phyloP scores from a whole-genome alignment of 2,797 vertebrate species.

The Craterocephalus amniculus region DNA sequence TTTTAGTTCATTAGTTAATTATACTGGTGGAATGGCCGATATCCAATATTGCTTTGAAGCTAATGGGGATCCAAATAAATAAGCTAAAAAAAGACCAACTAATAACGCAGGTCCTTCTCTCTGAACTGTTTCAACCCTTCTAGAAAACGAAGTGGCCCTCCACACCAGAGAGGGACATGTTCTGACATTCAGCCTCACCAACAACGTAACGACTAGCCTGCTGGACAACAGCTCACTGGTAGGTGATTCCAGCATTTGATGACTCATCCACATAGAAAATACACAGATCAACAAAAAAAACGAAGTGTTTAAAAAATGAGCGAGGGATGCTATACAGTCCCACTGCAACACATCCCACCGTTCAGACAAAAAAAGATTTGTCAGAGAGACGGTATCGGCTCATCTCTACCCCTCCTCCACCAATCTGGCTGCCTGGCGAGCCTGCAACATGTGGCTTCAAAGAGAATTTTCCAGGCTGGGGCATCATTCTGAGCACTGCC shows the following conservation, averaged over 20 bases:
- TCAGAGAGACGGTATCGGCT: conserved; percentile 57
- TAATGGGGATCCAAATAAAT: not conserved
- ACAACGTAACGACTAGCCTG: conserved; percentile 77
- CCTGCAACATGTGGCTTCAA: conserved; percentile 71
- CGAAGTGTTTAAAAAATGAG: conserved; percentile 18
- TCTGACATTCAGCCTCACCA: conserved; percentile 79
- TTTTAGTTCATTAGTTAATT: too few species aligned
- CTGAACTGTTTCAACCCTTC: conserved; percentile 33
- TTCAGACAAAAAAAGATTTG: conserved; percentile 51
- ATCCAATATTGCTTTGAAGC: too few species aligned
- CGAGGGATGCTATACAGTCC: conserved; percentile 30
- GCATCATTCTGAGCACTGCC: conserved; percentile 68
- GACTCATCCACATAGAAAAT: conserved; percentile 44
- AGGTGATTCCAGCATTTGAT: conserved; percentile 67
- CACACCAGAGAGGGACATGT: conserved; percentile 81
- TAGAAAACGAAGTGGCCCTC: conserved; percentile 83
- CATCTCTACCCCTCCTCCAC: conserved; percentile 19
- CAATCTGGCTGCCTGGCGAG: conserved; percentile 57
- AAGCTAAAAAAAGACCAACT: not conserved
- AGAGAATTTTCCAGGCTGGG: conserved; percentile 73
- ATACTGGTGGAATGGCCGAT: too few species aligned
- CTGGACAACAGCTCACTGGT: conserved; percentile 87
- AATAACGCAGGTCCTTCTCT: conserved; percentile 15
- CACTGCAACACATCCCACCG: conserved; percentile 39
- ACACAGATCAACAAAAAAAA: conserved; percentile 41